Evolutionary conservation across 2,888 invertebrate species (phyloP), one percentile per base, ranked within the genome.

Genomic region (Asteroscopus sphinx): DNA sequence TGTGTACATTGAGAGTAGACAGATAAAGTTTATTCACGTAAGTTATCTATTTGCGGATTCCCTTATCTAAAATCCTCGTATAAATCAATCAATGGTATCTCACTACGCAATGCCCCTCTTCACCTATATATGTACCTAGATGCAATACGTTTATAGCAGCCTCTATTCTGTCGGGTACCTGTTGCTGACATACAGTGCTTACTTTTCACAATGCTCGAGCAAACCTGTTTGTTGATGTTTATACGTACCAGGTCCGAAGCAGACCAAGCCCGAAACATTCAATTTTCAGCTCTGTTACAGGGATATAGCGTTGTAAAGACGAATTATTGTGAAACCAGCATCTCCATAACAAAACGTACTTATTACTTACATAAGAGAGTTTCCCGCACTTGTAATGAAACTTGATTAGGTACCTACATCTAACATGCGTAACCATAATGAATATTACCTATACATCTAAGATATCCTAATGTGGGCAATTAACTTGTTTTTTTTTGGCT

Each of bases 141-240:
- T 42, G 41, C 1, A 41, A 40, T 49, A 53, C 12, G 17, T 37
- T 25, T 55, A 55, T 47, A 6, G 35, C 45, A 69, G 17, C 11
- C 40, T 62, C 25, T 41, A 47, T 56, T 56, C 52, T 61, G 41
- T 46, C 60, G 37, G 21, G 59, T 73, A 69, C 61, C 48, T 69
- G 66, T 70, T 74, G 69, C 68, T 59, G 47, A 55, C 60, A 66
- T 52, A 59, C 39, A 57, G 46, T 72, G 66, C 74, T 75, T 76
- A 74, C 78, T 77, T 79, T 74, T 75, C 65, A 77, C 80, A 82
- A 80, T 82, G 75, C 73, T 61, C 70, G 75, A 56, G 32, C 74
- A 82, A 87, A 87, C 87, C 85, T 78, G 87, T 88, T 88, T 86
- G 81, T 82, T 82, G 80, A 78, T 82, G 80, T 79, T 76, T 79